phyloP scores from a whole-genome alignment of 1,140 invertebrate genomes.

The Drosophila burlai region DNA sequence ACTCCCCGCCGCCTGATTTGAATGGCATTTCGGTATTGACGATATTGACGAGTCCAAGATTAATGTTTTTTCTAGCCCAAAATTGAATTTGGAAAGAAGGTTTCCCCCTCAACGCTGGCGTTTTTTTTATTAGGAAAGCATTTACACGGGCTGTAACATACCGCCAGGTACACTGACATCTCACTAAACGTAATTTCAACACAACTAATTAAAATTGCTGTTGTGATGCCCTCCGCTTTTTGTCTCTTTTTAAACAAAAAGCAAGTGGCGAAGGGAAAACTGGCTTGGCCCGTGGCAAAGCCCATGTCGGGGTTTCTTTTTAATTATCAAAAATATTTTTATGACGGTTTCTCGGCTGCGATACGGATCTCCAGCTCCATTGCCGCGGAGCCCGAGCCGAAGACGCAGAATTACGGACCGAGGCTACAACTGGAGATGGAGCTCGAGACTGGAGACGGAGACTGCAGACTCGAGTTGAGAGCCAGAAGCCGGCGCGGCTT shows the following conservation, averaged over 20 bases:
- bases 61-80: constrained; percentile 47
- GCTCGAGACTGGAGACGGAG: constrained; percentile 12
- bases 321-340: constrained; percentile 79
- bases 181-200: constrained; percentile 54
- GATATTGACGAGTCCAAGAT: constrained; percentile 55
- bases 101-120: constrained; percentile 16
- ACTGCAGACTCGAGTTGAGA: constrained; percentile 16
- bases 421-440: not conserved
- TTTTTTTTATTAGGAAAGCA: constrained; percentile 47
- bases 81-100: constrained; percentile 16
- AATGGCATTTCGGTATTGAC: constrained; percentile 55
- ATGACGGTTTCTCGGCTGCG: constrained; percentile 53
- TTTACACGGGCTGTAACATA: constrained; percentile 26
- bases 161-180: constrained; percentile 40
- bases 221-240: constrained; percentile 12
- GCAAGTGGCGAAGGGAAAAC: constrained; percentile 58
- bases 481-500: constrained; percentile 59
- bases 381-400: constrained; percentile 7
- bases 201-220: constrained; percentile 65
- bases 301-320: constrained; percentile 68
- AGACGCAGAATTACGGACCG: constrained; percentile 29
- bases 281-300: constrained; percentile 78
- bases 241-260: constrained; percentile 38
- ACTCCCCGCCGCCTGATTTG: constrained; percentile 45
- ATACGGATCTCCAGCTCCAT: constrained; percentile 53